Conservation (phyloP, 2,797 vertebrate genomes). For the Oreochromis grahami region DNA sequence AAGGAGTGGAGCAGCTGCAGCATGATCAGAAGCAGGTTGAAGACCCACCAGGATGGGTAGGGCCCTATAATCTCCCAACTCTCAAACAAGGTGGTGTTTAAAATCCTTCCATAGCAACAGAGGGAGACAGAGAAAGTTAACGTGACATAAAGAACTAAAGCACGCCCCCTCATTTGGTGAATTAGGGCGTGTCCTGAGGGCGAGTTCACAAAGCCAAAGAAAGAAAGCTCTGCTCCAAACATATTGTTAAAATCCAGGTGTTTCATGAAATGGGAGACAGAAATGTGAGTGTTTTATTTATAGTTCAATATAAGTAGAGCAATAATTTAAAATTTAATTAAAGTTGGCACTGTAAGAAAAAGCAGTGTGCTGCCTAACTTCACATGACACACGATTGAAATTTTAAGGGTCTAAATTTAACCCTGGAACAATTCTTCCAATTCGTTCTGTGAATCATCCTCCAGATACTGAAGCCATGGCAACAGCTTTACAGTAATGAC, state of each 20-base stretch:
- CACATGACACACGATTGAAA: not conserved
- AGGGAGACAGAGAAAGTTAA: conserved; percentile 1
- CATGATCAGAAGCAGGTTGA: conserved; percentile 87
- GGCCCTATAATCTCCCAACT: conserved; percentile 95
- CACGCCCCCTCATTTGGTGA: not conserved
- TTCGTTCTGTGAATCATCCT: conserved; percentile 43
- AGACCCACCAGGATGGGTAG: conserved; percentile 95
- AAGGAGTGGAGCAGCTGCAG: conserved; percentile 91
- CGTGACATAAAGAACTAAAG: not conserved
- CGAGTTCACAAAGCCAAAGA: not conserved
- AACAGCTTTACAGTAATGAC: conserved; percentile 62
- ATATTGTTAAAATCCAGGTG: not conserved
- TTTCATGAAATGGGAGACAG: not conserved
- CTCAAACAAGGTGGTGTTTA: conserved; percentile 94
- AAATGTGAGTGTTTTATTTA: not conserved
- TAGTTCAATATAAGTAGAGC: not conserved
- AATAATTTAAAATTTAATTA: not conserved
- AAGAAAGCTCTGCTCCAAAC: not conserved
- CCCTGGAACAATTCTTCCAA: conserved; percentile 25
- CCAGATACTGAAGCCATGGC: conserved; percentile 63
- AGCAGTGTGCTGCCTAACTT: not conserved
- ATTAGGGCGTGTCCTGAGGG: not conserved
- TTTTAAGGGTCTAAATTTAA: conserved; percentile 37
- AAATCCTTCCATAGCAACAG: conserved; percentile 79
- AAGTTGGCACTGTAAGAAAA: not conserved